Evolutionary conservation across 2,797 vertebrate genomes (phyloP), one percentile per base, ranked within the genome.

Genomic region (Synanceia verrucosa): DNA sequence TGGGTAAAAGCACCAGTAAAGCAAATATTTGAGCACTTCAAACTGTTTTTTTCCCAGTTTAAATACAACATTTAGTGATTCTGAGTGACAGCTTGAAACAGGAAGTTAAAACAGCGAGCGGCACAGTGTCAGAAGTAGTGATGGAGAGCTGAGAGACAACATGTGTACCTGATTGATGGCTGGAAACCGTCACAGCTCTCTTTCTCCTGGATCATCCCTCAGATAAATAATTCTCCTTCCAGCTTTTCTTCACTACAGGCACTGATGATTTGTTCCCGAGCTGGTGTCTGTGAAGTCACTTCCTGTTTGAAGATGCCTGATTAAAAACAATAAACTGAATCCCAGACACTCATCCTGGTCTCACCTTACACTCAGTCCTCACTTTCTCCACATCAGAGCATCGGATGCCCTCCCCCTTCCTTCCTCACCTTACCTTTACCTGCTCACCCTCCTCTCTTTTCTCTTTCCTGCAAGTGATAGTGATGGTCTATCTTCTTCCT

Each of bases 91-190:
- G 8, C 33, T 37, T 39, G 37, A 24, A 39, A 16, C 23, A 57
- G 13, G 19, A 64, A 51, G 66, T 16, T 36, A 61, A 70, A 31
- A 56, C 13, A 26, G 9, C n/a, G 13, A 74, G 28, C 21, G 21
- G 7, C 24, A 13, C 33, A 26, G 39, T 0, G 1, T 21, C 33
- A 69, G 33, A 37, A 47, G 24, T 18, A 47, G 24, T 16, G 14
- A 62, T 26, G n/a, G 23, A 56, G 44, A 55, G 47, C 12, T 63
- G 51, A 18, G 56, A 44, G 18, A 41, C 48, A 26, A 18, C 18
- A 46, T 39, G 41, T 26, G 0, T 86, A 91, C 86, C 87, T 91
- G 46, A 64, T 33, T 63, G 60, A 81, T 24, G 52, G 36, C 43
- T 53, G 62, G 18, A 60, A 78, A 83, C 36, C 39, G 47, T 60